A percentile compares a stretch with the other conserved stretches of the same genome.
Conservation (phyloP, 1,140 invertebrate species). For the Heliothis subflexa region DNA sequence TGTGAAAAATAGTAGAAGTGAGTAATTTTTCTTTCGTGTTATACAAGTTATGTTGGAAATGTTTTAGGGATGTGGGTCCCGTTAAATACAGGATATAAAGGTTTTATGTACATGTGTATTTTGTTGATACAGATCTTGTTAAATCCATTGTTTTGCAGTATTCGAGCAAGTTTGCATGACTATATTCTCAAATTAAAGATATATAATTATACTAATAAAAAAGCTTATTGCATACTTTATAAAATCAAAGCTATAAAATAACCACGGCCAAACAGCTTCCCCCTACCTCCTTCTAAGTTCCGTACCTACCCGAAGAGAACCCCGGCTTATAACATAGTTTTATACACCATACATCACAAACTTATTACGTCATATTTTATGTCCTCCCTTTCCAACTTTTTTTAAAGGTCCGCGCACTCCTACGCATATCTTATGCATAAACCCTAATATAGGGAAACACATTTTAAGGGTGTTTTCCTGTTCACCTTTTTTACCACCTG, state of each 20-base stretch:
- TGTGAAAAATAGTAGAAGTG: slow-evolving; percentile 35
- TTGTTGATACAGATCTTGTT: not conserved
- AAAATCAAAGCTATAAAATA: not conserved
- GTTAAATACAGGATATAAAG: slow-evolving; percentile 5
- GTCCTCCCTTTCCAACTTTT: slow-evolving; percentile 1
- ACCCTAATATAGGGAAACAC: not conserved
- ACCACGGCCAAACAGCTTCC: not conserved
- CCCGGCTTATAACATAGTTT: slow-evolving; percentile 7
- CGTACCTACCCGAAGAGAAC: too few species aligned
- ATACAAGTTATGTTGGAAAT: slow-evolving; percentile 8
- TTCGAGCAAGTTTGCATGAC: not conserved
- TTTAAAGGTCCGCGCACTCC: not conserved
- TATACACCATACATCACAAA: slow-evolving; percentile 7
- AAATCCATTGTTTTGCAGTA: too few species aligned
- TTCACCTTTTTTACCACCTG: not conserved
- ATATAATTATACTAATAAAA: too few species aligned
- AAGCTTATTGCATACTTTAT: not conserved
- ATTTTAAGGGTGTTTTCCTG: not conserved
- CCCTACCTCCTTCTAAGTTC: not conserved
- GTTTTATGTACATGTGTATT: not conserved
- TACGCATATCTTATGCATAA: slow-evolving; percentile 17
- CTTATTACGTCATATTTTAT: slow-evolving; percentile 2
- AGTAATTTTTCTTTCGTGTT: slow-evolving; percentile 31
- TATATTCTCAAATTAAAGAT: too few species aligned
- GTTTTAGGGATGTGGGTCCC: not conserved